These are phyloP conservation scores for Muraenolepis orangiensis DNA, from an alignment of 2,797 vertebrate species.

Conservation along the genomic window DNA sequence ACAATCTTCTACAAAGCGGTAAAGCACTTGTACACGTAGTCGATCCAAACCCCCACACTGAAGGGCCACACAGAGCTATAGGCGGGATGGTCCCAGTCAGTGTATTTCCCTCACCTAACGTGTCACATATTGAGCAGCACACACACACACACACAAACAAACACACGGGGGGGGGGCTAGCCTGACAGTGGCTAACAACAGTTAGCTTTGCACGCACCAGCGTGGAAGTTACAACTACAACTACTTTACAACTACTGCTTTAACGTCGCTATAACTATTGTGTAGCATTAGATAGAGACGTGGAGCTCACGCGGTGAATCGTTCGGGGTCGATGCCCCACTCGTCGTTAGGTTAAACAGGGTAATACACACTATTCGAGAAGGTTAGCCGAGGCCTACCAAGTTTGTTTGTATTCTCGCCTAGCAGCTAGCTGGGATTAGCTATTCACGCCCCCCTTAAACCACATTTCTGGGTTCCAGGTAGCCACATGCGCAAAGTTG, in stretches of 20 bases:
- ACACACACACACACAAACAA: neutral
- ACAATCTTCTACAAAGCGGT: too few species aligned
- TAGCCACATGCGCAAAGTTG: neutral
- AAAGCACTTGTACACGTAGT: too few species aligned
- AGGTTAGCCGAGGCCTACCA: slow-evolving; percentile 61
- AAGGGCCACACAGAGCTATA: too few species aligned
- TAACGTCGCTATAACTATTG: neutral
- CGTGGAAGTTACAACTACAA: neutral
- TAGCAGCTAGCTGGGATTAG: slow-evolving; percentile 20
- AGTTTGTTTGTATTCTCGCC: slow-evolving; percentile 64
- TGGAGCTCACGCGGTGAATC: neutral
- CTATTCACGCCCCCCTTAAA: slow-evolving; percentile 17
- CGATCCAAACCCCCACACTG: too few species aligned
- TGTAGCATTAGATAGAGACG: neutral
- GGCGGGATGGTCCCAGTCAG: too few species aligned
- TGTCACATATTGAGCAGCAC: neutral
- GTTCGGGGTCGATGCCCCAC: neutral
- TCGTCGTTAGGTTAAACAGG: neutral
- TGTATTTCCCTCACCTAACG: too few species aligned
- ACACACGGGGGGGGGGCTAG: too few species aligned
- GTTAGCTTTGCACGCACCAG: neutral
- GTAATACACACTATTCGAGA: neutral
- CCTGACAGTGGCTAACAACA: neutral
- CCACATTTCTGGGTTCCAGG: neutral
- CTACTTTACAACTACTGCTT: neutral